Conservation (phyloP, 1,140 invertebrate genomes). For the Bemisia tabaci region DNA sequence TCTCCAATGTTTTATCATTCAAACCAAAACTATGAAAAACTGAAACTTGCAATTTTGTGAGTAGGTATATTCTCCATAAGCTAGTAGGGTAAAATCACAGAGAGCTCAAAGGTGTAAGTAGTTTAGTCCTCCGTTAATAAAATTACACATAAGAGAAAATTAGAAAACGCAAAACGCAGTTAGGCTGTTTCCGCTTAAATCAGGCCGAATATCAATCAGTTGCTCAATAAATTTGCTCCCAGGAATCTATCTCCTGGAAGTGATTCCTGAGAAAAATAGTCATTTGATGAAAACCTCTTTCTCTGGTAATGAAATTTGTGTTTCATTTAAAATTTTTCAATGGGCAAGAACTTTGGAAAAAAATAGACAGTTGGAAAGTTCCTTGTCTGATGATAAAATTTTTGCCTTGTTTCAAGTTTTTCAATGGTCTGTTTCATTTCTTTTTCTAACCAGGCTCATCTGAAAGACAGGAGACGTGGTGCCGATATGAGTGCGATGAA, state of each 20-base stretch:
- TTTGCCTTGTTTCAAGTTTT: background rate
- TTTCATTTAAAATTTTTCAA: slow-evolving; percentile 4
- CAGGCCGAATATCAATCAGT: too few relatives aligned
- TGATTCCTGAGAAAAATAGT: background rate
- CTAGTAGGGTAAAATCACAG: too few relatives aligned
- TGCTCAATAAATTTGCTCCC: too few relatives aligned
- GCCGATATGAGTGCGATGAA: slow-evolving; percentile 29
- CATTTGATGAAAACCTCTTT: background rate
- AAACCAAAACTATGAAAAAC: too few relatives aligned
- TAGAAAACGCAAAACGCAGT: too few relatives aligned
- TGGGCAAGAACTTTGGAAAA: background rate
- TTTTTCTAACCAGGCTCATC: slow-evolving; percentile 36
- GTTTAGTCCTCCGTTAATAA: too few relatives aligned
- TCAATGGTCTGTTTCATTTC: slow-evolving; percentile 5
- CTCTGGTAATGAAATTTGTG: background rate
- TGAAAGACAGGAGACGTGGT: slow-evolving; percentile 41
- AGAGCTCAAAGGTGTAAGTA: too few relatives aligned
- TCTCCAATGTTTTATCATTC: too few relatives aligned
- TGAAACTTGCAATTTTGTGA: too few relatives aligned
- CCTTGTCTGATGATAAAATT: slow-evolving; percentile 5
- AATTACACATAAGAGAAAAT: too few relatives aligned
- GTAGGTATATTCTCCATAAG: too few relatives aligned
- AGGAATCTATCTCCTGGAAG: background rate
- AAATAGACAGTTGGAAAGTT: slow-evolving; percentile 1
- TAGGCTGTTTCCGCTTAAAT: too few relatives aligned